Base-by-base conservation (phyloP, 1,140 invertebrate genomes). In the Saccostrea glomerata region DNA sequence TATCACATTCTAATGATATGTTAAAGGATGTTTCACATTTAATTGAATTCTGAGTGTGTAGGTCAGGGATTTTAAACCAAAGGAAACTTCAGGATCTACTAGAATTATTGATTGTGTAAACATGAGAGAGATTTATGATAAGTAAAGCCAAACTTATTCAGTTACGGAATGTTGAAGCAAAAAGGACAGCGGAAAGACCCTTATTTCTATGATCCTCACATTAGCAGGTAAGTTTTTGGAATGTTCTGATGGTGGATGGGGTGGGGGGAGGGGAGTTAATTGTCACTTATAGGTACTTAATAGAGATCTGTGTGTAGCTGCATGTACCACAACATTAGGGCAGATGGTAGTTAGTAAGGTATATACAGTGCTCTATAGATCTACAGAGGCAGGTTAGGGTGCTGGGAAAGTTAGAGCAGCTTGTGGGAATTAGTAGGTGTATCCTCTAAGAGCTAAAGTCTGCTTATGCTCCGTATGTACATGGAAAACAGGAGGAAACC, bases 201-300 rank as follows among this genome's bases (percentile, higher is more conserved):
- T 12, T 93, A 93, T 89, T 93, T 91, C 63, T 93, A 91, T 91
- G 92, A 93, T 86, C 92, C 92, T 20, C 89, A 91, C 54, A 90
- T 93, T 25, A 86, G 85, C 56, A 93, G 92, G 92, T 92, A 91
- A 90, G 91, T 82, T 60, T 77, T 47, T 47, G 54, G 86, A 55
- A 47, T 47, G 47, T 47, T 47, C 47, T 20, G 30, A 70, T 20
- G 60, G 60, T 23, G 20, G 60, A 3, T 63, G 60, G n/a, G 60
- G 60, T 13, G 47, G 20, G 60, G 17, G 11, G 60, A 15, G 60
- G 60, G 60, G 47, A 47, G 47, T 47, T 47, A 11, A 47, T 47
- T 47, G 47, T 47, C 47, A 47, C 47, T 47, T 47, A 47, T 47
- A 11, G 47, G 47, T 47, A 47, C 9, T 47, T 47, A 47, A n/a